Evolutionary conservation across 2,797 vertebrate genomes (phyloP), one percentile per base, ranked within the genome.

Genomic region (Lepidocolaptes lacrymiger): DNA sequence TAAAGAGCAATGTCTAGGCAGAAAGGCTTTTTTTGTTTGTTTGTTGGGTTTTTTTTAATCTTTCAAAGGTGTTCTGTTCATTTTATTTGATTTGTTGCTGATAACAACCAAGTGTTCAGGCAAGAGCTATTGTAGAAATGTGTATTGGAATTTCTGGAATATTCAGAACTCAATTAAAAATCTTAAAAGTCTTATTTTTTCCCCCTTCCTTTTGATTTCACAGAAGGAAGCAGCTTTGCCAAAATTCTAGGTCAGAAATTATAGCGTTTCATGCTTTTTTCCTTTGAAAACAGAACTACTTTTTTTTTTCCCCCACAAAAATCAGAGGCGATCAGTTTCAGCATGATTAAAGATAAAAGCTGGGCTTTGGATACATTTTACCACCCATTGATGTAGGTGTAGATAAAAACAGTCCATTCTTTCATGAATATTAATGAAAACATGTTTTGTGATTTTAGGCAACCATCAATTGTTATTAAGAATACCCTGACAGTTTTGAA

Each of bases 391-490:
- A 85, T 94, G 96, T 94, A 95, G 90, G 91, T 96, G 96, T 89
- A 76, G 96, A 95, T 85, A 79, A 94, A 96, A 93, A 2, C 85
- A 79, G 82, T 95, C 94, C 74, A 73, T 93, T 91, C 85, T 92
- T 76, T 94, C 93, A 96, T 97, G 91, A 96, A 96, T 96, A 96
- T 96, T 96, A 95, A 95, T 96, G 94, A 94, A 87, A 96, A 96
- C 71, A 93, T 96, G 88, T 79, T 94, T 95, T 95, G 80, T 85
- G 66, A 89, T 85, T 96, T 96, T 85, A 82, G 71, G 74, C 96
- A 91, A 12, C 56, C 66, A 28, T 82, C 91, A 71, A 90, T 93
- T 97, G 93, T 95, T 93, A 94, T 85, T 93, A 86, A 94, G 87
- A 95, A 92, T 39, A 86, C 51, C 43, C 59, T 82, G 94, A 63